Percentiles rank a stretch among this genome's conserved stretches.
phyloP scores from a whole-genome alignment of 2,113 vertebrate genomes.

The Fregetta grallaria region DNA sequence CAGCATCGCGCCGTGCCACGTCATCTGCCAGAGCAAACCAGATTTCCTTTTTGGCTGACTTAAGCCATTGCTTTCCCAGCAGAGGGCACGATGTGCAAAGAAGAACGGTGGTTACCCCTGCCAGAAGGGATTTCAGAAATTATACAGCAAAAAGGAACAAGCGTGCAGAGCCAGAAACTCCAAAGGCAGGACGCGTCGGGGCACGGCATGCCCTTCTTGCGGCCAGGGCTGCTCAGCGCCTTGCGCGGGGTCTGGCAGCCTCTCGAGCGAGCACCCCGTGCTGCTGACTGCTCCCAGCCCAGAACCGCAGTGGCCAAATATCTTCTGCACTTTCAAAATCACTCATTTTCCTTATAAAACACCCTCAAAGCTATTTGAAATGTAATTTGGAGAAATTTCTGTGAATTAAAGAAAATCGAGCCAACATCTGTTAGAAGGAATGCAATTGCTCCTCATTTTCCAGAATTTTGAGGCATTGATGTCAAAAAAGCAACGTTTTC shows the following conservation, averaged over 20 bases:
- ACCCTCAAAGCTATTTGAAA: neutral
- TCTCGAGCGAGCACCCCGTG: accelerated
- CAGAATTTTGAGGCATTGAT: neutral
- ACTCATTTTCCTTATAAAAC: accelerated
- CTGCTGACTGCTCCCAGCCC: neutral
- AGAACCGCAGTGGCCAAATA: accelerated
- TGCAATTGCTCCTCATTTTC: neutral
- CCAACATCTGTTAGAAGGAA: neutral
- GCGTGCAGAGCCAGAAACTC: neutral
- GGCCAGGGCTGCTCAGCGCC: neutral
- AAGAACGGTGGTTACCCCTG: accelerated
- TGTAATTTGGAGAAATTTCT: neutral
- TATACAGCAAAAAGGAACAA: accelerated
- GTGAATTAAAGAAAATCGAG: neutral
- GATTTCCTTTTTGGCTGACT: accelerated
- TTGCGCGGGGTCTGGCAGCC: neutral
- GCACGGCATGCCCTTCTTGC: accelerated
- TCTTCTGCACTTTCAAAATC: accelerated
- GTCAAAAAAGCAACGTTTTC: neutral
- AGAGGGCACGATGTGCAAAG: slow-evolving; percentile 33
- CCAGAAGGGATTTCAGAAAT: neutral
- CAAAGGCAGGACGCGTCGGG: accelerated
- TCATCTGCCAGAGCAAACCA: accelerated
- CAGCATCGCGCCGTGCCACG: accelerated
- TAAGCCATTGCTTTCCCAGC: neutral